Evolutionary conservation across 2,113 vertebrate species (phyloP).

Genomic region (Azemiops feae): DNA sequence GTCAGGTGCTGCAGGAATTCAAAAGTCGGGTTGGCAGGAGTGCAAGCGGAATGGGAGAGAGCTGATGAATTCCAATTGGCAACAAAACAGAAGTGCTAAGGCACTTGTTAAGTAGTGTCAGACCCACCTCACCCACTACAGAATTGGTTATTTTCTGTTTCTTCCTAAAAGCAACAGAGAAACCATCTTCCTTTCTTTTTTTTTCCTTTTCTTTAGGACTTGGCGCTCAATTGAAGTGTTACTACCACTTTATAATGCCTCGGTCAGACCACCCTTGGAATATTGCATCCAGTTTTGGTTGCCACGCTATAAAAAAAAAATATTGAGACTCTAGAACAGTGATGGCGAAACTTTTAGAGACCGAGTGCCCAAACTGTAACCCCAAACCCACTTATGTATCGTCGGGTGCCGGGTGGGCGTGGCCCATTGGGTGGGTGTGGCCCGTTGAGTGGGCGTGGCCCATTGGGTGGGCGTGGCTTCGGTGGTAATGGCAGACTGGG

Average conservation of each 20-base stretch:
- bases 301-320: no score
- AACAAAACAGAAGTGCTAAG: neutral
- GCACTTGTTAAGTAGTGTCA: neutral
- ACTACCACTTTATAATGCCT: neutral
- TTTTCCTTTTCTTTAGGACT: neutral
- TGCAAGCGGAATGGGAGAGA: neutral
- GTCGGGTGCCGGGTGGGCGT: no score
- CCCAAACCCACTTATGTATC: no score
- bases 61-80: neutral
- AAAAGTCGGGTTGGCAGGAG: neutral
- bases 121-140: neutral
- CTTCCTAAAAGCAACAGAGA: neutral
- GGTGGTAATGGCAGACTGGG: no score
- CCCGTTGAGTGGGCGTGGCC: no score
- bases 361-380: no score
- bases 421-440: no score
- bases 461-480: no score
- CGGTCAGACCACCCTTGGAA: no score
- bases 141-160: neutral
- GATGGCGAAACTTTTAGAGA: no score
- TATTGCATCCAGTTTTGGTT: no score
- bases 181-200: neutral
- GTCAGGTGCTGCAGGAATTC: neutral
- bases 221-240: neutral
- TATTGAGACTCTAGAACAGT: no score